Percentiles rank a stretch among this genome's conserved stretches.
phyloP scores from a whole-genome alignment of 1,140 invertebrate species.

The Euura lappo region DNA sequence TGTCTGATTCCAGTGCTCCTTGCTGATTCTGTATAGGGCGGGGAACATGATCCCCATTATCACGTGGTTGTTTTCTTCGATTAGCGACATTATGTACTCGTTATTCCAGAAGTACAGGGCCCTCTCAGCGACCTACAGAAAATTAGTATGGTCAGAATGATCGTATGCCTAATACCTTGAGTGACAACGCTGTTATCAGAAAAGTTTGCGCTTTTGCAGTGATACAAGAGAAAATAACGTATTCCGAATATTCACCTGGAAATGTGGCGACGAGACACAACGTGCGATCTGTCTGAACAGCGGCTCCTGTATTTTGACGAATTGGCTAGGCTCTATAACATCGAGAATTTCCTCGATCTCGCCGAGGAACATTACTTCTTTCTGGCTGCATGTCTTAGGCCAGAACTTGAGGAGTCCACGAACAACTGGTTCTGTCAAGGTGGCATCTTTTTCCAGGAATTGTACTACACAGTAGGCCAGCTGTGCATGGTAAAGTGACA shows the following conservation, averaged over 20 bases:
- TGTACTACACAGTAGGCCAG: slow-evolving; percentile 99
- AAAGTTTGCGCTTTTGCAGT: neutral
- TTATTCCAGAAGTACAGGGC: slow-evolving; percentile 97
- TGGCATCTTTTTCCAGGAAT: slow-evolving; percentile 98
- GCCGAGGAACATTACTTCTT: slow-evolving; percentile 98
- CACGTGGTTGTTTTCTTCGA: slow-evolving; percentile 90
- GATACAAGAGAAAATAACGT: too few species aligned
- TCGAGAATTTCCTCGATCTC: slow-evolving; percentile 98
- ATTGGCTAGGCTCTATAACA: slow-evolving; percentile 98
- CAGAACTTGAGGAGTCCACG: slow-evolving; percentile 97
- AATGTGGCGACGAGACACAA: slow-evolving; percentile 99
- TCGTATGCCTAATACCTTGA: too few species aligned
- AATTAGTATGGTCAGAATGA: slow-evolving; percentile 8
- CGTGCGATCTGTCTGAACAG: slow-evolving; percentile 96
- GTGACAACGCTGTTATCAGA: neutral
- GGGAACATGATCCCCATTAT: slow-evolving; percentile 92
- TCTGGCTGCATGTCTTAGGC: slow-evolving; percentile 99
- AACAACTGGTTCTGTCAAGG: slow-evolving; percentile 95
- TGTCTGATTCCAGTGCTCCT: slow-evolving; percentile 99
- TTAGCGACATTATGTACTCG: slow-evolving; percentile 94
- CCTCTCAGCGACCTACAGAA: slow-evolving; percentile 91
- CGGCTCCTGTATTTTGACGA: slow-evolving; percentile 97
- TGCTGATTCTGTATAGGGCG: slow-evolving; percentile 95
- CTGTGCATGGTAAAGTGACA: slow-evolving; percentile 95
- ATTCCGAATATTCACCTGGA: slow-evolving; percentile 70